Evolutionary conservation across 2,113 vertebrate species (phyloP), one percentile per base, ranked within the genome.

Genomic region (Clarias batrachus): DNA sequence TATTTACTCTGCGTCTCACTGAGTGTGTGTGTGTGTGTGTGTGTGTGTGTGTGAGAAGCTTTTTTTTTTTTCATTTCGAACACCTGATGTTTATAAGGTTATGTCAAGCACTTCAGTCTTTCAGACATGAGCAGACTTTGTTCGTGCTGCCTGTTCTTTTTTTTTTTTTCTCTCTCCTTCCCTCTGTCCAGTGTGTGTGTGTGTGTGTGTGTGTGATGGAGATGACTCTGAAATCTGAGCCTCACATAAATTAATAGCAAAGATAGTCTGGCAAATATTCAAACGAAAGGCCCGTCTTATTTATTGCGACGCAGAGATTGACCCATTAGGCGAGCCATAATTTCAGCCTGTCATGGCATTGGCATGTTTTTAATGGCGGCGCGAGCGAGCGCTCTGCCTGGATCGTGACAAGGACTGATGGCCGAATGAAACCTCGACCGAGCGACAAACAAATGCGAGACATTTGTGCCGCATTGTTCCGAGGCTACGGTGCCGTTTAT

Each of bases 381-480:
- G 87, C 30, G 81, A 83, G 84, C 79, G 84, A 63, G 30, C 30
- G 30, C 30, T 86, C 81, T 88, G 79, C 41, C 27, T 27, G 77
- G 82, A 74, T 74, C 89, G 60, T 92, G 91, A 92, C 90, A 90
- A 68, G 77, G 87, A 91, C 88, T 87, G 88, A 91, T 91, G 88
- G 76, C 80, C 80, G 85, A 90, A 84, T 89, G 88, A 93, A 89
- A 88, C 87, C 89, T 90, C 62, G 62, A 77, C 87, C 81, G 83
- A 90, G 89, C 89, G 90, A 85, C 83, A 84, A 73, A 77, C 90
- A 91, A 91, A 92, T 84, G 87, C 90, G 77, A 90, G 89, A 89
- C 92, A 88, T 90, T 92, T 88, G 91, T 91, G 85, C 83, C 16
- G 62, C 90, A 92, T 91, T 94, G 93, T 95, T 92, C 83, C 80